phyloP scores from a whole-genome alignment of 2,113 vertebrate species.

The Micromys minutus region DNA sequence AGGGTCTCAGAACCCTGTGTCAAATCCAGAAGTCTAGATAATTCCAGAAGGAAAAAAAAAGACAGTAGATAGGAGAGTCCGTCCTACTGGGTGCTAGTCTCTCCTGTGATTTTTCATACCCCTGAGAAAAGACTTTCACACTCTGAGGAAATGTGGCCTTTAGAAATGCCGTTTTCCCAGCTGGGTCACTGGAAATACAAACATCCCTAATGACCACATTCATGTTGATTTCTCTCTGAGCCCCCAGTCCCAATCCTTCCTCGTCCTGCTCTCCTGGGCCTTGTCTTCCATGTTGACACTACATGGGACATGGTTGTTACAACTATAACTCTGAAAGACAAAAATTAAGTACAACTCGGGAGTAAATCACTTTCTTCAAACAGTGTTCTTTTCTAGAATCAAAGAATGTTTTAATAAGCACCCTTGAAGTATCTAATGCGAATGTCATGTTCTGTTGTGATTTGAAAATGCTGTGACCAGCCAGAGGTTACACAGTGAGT shows the following conservation, averaged over 20 bases:
- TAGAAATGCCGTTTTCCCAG: not conserved
- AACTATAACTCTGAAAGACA: not conserved
- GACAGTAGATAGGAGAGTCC: not conserved
- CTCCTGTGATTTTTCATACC: not conserved
- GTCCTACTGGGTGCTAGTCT: not conserved
- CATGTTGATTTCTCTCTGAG: rapidly evolving
- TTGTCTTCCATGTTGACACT: conserved; percentile 38
- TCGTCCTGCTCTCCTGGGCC: not conserved
- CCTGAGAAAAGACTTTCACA: not conserved
- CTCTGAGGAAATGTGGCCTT: not conserved
- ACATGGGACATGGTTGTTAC: conserved; percentile 58
- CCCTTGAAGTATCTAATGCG: not conserved
- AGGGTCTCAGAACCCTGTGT: not conserved
- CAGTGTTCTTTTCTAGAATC: not conserved
- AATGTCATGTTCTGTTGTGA: not conserved
- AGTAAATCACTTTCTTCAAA: not conserved
- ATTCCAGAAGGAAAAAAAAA: not conserved
- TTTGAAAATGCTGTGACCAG: not conserved
- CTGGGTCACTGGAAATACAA: not conserved
- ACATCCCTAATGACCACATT: not conserved
- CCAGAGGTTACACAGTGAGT: not conserved
- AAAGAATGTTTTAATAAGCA: not conserved
- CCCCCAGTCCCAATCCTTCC: not conserved
- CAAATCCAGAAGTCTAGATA: not conserved
- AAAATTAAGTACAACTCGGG: not conserved